Conservation (phyloP, 2,888 invertebrate genomes). For the Peribatodes rhomboidaria region DNA sequence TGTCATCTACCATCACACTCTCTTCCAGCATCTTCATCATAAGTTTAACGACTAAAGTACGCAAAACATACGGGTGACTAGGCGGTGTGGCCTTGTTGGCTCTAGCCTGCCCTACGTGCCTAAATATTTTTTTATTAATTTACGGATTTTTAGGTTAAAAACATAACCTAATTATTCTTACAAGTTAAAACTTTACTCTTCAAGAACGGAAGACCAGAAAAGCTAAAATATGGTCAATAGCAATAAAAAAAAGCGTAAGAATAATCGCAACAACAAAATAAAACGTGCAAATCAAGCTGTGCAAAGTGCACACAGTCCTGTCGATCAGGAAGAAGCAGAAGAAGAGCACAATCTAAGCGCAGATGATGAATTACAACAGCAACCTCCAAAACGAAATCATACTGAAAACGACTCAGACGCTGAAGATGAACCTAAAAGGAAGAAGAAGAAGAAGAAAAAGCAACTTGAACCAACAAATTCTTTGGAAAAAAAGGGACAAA, state of each 20-base stretch:
- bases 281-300: conserved; percentile 25
- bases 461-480: conserved; percentile 58
- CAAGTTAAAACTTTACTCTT: no score
- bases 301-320: conserved; percentile 31
- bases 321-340: conserved; percentile 43
- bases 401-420: conserved; percentile 64
- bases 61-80: no score
- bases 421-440: conserved; percentile 66
- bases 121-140: no score
- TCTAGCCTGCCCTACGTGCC: no score
- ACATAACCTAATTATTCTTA: no score
- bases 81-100: no score
- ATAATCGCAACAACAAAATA: conserved; percentile 52
- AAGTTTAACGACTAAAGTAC: no score
- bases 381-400: conserved; percentile 47
- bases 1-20: no score
- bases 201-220: no score
- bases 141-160: no score
- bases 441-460: conserved; percentile 70
- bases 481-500: conserved; percentile 75
- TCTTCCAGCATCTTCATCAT: no score
- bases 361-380: conserved; percentile 43
- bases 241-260: conserved; percentile 61
- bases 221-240: conserved; percentile 55
- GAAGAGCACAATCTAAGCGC: conserved; percentile 44